A percentile compares a stretch with the other conserved stretches of the same genome.
These are phyloP conservation scores for Panthera uncia DNA, from an alignment of 2,113 vertebrate genomes.

Conservation along the genomic window DNA sequence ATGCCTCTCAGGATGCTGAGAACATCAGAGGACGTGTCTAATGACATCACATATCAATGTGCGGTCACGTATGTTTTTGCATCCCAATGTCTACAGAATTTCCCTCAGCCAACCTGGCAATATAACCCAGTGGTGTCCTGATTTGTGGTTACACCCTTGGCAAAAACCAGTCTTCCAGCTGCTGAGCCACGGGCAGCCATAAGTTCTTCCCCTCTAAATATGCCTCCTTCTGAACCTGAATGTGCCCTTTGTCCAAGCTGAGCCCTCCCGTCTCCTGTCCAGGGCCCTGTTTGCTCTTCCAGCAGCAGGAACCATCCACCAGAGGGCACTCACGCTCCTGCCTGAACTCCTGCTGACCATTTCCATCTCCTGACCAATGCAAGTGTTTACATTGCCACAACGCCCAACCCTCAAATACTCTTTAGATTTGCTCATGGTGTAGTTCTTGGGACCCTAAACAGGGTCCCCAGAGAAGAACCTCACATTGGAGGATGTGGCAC, in stretches of 20 bases:
- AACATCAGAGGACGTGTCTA: neutral
- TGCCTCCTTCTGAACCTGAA: neutral
- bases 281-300: neutral
- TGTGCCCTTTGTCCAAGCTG: neutral
- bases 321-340: neutral
- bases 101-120: slow-evolving; percentile 87
- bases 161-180: slow-evolving; percentile 75
- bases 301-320: neutral
- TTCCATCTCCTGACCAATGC: neutral
- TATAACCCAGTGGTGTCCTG: slow-evolving; percentile 88
- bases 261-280: neutral
- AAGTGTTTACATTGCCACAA: neutral
- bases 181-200: slow-evolving; percentile 85
- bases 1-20: neutral
- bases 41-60: neutral
- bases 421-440: neutral
- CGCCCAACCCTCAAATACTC: neutral
- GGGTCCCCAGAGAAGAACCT: neutral
- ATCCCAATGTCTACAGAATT: slow-evolving; percentile 80
- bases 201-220: slow-evolving; percentile 75
- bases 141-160: slow-evolving; percentile 87
- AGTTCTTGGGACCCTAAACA: neutral
- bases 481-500: neutral
- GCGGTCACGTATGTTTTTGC: slow-evolving; percentile 24
- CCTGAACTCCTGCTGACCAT: neutral